Evolutionary conservation across 2,113 vertebrate genomes (phyloP).

Genomic region (Sander vitreus): DNA sequence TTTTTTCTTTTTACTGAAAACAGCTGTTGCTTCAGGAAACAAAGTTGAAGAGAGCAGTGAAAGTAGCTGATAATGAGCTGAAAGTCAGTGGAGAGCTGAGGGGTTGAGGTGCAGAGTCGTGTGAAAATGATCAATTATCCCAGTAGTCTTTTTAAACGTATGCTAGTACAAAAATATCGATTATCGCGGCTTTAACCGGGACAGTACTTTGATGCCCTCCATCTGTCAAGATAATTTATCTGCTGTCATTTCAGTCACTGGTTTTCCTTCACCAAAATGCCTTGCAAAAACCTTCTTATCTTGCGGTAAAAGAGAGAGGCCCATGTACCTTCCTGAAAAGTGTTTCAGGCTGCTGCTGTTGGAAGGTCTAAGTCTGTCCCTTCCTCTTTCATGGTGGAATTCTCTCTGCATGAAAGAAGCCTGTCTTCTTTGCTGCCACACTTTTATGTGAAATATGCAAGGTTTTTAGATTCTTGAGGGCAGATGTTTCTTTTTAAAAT

Average conservation of each 20-base stretch:
- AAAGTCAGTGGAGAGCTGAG: not conserved
- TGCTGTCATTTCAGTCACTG: not conserved
- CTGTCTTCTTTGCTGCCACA: constrained; percentile 32
- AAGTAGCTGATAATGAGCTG: not conserved
- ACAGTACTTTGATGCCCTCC: not conserved
- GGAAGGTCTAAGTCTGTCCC: constrained; percentile 11
- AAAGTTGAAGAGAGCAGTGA: not conserved
- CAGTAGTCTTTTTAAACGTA: not conserved
- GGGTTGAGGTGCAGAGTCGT: not conserved
- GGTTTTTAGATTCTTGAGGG: constrained; percentile 31
- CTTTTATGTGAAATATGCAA: constrained; percentile 54
- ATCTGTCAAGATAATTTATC: constrained; percentile 11
- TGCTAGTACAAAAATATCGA: constrained; percentile 9
- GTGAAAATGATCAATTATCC: not conserved
- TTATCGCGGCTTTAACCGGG: constrained; percentile 9
- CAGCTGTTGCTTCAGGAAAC: not conserved
- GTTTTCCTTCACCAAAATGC: constrained; percentile 4
- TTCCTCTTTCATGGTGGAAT: constrained; percentile 26
- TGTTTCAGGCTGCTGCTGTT: constrained; percentile 24
- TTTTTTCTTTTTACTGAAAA: not conserved
- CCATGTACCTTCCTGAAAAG: not conserved
- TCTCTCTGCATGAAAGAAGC: constrained; percentile 17
- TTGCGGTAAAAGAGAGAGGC: constrained; percentile 2
- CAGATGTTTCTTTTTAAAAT: constrained; percentile 44
- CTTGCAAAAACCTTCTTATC: constrained; percentile 5